Evolutionary conservation across 2,888 invertebrate genomes (phyloP).

Genomic region (Caenorhabditis macrosperma): DNA sequence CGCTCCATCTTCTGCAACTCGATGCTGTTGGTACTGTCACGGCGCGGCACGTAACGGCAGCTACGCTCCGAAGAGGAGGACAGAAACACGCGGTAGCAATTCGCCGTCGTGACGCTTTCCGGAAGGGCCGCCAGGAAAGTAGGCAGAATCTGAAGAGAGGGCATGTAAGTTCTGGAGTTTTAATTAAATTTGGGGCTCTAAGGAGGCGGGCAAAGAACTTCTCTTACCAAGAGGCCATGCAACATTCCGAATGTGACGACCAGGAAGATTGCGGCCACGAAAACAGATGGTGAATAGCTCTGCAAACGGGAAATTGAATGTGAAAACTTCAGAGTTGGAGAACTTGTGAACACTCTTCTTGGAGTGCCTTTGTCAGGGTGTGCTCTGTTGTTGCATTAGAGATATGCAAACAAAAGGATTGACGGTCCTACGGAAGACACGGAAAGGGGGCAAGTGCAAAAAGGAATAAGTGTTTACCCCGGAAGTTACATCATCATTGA

Average conservation of each 20-base stretch:
- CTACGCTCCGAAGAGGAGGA: constrained; percentile 73
- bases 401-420: too few species aligned
- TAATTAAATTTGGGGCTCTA: constrained; percentile 48
- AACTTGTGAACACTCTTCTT: neutral
- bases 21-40: constrained; percentile 53
- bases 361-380: constrained; percentile 14
- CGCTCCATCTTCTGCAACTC: constrained; percentile 53
- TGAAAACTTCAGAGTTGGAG: neutral
- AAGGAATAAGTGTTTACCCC: constrained; percentile 34
- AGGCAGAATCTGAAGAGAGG: constrained; percentile 71
- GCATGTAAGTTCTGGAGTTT: constrained; percentile 36
- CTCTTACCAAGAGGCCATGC: constrained; percentile 73
- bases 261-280: constrained; percentile 77
- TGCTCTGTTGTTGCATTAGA: too few species aligned
- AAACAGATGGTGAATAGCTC: constrained; percentile 77
- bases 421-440: neutral
- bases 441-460: constrained; percentile 6
- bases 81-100: constrained; percentile 75
- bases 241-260: constrained; percentile 77
- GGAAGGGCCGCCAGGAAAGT: constrained; percentile 74
- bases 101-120: constrained; percentile 72
- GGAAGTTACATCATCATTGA: constrained; percentile 43
- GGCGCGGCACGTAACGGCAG: constrained; percentile 69
- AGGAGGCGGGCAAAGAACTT: constrained; percentile 34
- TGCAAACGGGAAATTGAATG: constrained; percentile 41